Evolutionary conservation across 2,797 vertebrate species (phyloP), one percentile per base, ranked within the genome.

Genomic region (Onychomys leucogaster): DNA sequence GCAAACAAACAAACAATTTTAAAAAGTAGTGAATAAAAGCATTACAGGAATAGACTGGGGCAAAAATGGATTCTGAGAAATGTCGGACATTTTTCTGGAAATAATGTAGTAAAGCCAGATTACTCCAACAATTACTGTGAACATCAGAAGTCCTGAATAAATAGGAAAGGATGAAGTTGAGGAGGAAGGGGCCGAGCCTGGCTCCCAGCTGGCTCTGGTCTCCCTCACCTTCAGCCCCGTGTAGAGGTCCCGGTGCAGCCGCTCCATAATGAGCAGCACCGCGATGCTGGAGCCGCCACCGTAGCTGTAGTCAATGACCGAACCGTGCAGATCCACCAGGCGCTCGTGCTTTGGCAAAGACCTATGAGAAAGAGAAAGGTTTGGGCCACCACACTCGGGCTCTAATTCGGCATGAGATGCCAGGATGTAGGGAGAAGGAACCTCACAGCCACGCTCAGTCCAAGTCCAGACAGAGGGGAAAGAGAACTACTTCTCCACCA

Each of bases 221-320:
- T 6, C 0, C 1, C 91, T 96, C 95, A 99, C 99, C 99, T 99
- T 99, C 41, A 99, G 98, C 37, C 99, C 99, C 0, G 99, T 99
- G 96, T 99, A 99, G 94, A 99, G 99, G 97, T 99, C 99, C 98
- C 99, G 98, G 98, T 99, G 99, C n/a, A 99, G 98, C 65, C 99
- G 98, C 97, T 99, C 99, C 99, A 99, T 99, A 86, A 99, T 99
- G 23, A 99, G 99, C 94, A 99, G 98, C 96, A 99, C 99, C 0
- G 99, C 99, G 0, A 99, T 99, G 98, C 99, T 99, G 96, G 99
- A 99, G 96, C 99, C 99, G 0, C 98, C 99, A 0, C 98, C 99
- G 0, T 99, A 99, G 78, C 98, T 99, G 96, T 99, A 99, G 97
- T 99, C 99, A 2, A 99, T 99, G 88, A 99, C 99, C 0, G 99